These are phyloP conservation scores for Andrena hattorfiana DNA, from an alignment of 2,888 invertebrate species.

Conservation along the genomic window DNA sequence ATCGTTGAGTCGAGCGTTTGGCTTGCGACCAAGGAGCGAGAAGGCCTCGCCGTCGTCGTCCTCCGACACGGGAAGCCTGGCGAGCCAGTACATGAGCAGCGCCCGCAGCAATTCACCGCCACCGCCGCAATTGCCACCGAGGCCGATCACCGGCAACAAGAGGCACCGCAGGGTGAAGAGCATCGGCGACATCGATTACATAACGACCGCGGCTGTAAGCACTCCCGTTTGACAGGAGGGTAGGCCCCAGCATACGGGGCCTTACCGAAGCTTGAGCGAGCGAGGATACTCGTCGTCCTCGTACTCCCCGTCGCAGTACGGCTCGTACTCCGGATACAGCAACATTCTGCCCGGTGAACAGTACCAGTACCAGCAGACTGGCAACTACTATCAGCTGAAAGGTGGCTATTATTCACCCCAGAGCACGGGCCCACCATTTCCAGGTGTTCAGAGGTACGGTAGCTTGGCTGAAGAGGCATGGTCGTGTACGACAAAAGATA, in stretches of 20 bases:
- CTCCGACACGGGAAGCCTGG: slow-evolving; percentile 87
- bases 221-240: slow-evolving; percentile 84
- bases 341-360: slow-evolving; percentile 78
- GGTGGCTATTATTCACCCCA: slow-evolving; percentile 83
- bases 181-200: slow-evolving; percentile 90
- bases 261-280: slow-evolving; percentile 83
- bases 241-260: slow-evolving; percentile 83
- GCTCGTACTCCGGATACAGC: slow-evolving; percentile 82
- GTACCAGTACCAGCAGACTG: slow-evolving; percentile 75
- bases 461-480: slow-evolving; percentile 83
- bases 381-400: slow-evolving; percentile 80
- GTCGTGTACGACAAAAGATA: slow-evolving; percentile 77
- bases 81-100: slow-evolving; percentile 87
- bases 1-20: slow-evolving; percentile 90
- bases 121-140: slow-evolving; percentile 85
- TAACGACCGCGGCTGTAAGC: slow-evolving; percentile 81
- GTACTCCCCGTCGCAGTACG: slow-evolving; percentile 80
- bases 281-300: slow-evolving; percentile 83
- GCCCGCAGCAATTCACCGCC: slow-evolving; percentile 87
- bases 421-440: slow-evolving; percentile 80
- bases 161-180: slow-evolving; percentile 70
- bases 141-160: slow-evolving; percentile 74
- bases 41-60: slow-evolving; percentile 90
- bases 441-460: slow-evolving; percentile 82
- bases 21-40: slow-evolving; percentile 88